Base-by-base conservation (phyloP, 2,113 vertebrate genomes). In the Boleophthalmus pectinirostris region DNA sequence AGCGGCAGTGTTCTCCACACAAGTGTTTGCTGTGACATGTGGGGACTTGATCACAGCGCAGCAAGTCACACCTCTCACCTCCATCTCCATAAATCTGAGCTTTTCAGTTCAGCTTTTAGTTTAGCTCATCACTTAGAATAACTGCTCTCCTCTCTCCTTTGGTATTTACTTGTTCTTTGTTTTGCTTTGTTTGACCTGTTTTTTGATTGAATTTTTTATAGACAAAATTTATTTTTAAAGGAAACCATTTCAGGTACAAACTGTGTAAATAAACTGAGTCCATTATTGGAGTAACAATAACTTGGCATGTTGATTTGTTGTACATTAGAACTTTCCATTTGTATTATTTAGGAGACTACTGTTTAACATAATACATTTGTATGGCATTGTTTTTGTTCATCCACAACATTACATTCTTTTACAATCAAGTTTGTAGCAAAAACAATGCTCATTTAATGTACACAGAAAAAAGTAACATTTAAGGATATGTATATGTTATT, bases 21-120 rank as follows among this genome's bases (percentile, higher is more conserved):
- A 25, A 14, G 16, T 69, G 70, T 74, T 47, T 66, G 2, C 67
- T n/a, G 46, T n/a, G 43, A 56, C 29, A 35, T 60, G 67, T 68
- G 24, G 47, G 43, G 49, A 51, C 6, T 24, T 74, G 18, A 51
- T 66, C 21, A 46, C 20, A 21, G 10, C 20, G 33, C 63, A 21
- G 35, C 18, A 13, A 5, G 3, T 66, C 0, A 24, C 56, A 68
- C 67, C 38, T 71, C 54, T 79, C n/a, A 74, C 71, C 80, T 64
- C 15, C 51, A 21, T 58, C 29, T 20, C 58, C 49, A 64, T 67
- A 47, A 65, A 63, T 81, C 47, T 63, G 29, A 46, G n/a, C 13
- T 45, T 11, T 47, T 58, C 29, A 64, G 11, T 64, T 38, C 18
- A 64, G 61, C 1, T 11, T 47, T 58, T 23, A 43, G 4, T 64